Conservation (phyloP, 2,888 invertebrate genomes). For the Heliothis peltigera region DNA sequence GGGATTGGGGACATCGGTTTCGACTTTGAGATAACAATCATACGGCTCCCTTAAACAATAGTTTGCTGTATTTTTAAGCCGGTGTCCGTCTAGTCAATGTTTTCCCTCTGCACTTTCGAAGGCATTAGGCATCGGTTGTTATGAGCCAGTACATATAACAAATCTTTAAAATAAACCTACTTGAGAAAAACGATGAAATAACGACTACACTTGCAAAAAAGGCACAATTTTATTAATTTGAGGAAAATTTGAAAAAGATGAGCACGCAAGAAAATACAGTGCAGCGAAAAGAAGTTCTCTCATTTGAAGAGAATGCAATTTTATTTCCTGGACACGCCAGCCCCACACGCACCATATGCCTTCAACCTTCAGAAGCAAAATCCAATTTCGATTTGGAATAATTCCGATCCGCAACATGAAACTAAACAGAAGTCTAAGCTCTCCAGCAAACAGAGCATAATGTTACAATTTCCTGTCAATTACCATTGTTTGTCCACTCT, state of each 20-base stretch:
- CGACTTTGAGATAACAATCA: slow-evolving; percentile 7
- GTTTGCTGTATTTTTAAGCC: not conserved
- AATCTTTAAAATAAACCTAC: too few species aligned
- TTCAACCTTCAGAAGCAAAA: slow-evolving; percentile 4
- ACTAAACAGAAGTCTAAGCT: slow-evolving; percentile 67
- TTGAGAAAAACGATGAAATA: too few species aligned
- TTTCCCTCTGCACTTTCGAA: slow-evolving; percentile 2
- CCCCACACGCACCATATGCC: too few species aligned
- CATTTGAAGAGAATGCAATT: too few species aligned
- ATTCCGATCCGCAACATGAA: slow-evolving; percentile 52
- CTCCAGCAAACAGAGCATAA: slow-evolving; percentile 75
- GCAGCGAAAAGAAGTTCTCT: too few species aligned
- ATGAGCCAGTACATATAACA: not conserved
- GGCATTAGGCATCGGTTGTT: not conserved
- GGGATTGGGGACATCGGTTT: slow-evolving; percentile 26
- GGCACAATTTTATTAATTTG: too few species aligned
- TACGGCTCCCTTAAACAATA: slow-evolving; percentile 27
- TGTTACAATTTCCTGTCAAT: slow-evolving; percentile 84
- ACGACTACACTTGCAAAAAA: too few species aligned
- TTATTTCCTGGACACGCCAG: too few species aligned
- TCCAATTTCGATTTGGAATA: too few species aligned
- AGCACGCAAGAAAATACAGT: too few species aligned
- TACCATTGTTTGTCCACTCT: slow-evolving; percentile 65
- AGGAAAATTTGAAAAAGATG: too few species aligned
- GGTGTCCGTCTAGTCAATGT: slow-evolving; percentile 7